These are phyloP conservation scores for Peromyscus leucopus DNA, from an alignment of 2,113 vertebrate species.

Conservation along the genomic window DNA sequence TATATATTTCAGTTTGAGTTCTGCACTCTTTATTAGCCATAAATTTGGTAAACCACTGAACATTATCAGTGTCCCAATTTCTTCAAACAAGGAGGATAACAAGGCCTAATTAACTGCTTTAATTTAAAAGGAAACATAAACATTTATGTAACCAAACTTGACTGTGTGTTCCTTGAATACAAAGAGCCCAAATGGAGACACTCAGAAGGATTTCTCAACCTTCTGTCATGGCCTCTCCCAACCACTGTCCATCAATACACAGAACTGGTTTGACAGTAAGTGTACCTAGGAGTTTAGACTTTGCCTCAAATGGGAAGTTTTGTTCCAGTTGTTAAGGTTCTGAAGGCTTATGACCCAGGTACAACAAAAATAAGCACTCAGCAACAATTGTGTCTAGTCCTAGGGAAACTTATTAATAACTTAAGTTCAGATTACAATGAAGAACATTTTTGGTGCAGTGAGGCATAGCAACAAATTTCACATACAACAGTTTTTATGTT, in stretches of 20 bases:
- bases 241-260: neutral
- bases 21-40: neutral
- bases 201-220: neutral
- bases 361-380: conserved; percentile 3
- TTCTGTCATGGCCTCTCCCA: neutral
- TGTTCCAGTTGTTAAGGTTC: neutral
- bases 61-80: neutral
- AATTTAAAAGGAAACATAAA: neutral
- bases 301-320: neutral
- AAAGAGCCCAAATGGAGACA: neutral
- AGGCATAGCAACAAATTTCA: neutral
- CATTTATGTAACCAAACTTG: conserved; percentile 6
- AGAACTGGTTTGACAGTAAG: neutral
- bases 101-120: conserved; percentile 14
- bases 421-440: neutral
- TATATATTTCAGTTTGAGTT: neutral
- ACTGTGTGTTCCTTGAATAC: neutral
- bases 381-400: neutral
- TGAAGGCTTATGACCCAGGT: neutral
- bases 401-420: neutral
- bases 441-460: neutral
- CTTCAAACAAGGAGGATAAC: conserved; percentile 36
- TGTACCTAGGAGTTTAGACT: neutral
- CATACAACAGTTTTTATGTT: neutral
- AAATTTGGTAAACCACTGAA: conserved; percentile 27